Base-by-base conservation (phyloP, 2,797 vertebrate genomes). In the Gymnothorax reevesii region DNA sequence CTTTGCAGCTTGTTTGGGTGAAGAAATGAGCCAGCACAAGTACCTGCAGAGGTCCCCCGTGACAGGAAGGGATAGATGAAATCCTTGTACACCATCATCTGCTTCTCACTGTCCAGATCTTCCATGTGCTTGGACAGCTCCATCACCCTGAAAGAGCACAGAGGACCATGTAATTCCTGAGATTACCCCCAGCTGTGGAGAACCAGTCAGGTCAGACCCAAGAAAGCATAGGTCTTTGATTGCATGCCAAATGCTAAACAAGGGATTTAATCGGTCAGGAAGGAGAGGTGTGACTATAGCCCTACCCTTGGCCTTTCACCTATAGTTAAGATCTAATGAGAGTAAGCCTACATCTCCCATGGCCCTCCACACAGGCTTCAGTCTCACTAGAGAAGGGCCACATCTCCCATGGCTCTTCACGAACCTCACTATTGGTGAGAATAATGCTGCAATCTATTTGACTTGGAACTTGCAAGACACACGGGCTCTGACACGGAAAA, bases 21-120 rank as follows among this genome's bases (percentile, higher is more conserved):
- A n/a, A 15, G 13, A 82, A 69, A 85, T 15, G 27, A 59, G n/a
- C 55, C 20, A 33, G 33, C 42, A 33, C 12, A n/a, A 69, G 27
- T 83, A 86, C 85, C 85, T 82, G 71, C n/a, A 66, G 62, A 7
- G 42, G 9, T 52, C 15, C 22, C 3, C 25, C 27, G 57, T 66
- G 80, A 73, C n/a, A 86, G 62, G 64, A 86, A 83, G 52, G 80
- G 79, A 8, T 86, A n/a, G 54, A 86, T 83, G 25, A 86, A 86
- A 82, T 54, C 1, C 59, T 52, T 83, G 25, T 86, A 86, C 15
- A 83, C 86, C 80, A 66, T n/a, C n/a, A 57, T 57, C 86, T 86
- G 86, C 57, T 64, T 83, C 27, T 15, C 33, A 20, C 73, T 27
- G n/a, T 57, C 25, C 86, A 86, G 66, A 13, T 15, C 12, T 17